Conservation (phyloP, 2,888 invertebrate species). For the Lacanobia oleracea region DNA sequence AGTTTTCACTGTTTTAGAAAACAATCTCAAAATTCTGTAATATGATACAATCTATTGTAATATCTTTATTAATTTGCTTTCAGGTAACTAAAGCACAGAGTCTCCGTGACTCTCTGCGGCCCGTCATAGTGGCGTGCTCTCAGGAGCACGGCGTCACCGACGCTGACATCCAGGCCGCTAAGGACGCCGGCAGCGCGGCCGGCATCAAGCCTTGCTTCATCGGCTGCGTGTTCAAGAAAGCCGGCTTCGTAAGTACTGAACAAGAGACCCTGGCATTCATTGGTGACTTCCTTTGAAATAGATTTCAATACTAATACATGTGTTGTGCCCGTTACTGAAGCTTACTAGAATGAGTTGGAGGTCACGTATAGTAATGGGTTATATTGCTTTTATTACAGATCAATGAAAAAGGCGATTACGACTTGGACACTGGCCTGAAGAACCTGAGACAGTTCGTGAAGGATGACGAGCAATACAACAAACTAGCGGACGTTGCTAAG, state of each 20-base stretch:
- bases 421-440: not conserved
- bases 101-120: conserved; percentile 5
- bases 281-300: no score
- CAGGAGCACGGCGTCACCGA: conserved; percentile 46
- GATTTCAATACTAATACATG: no score
- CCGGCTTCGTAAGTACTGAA: conserved; percentile 58
- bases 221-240: conserved; percentile 54
- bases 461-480: not conserved
- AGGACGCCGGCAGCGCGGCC: conserved; percentile 26
- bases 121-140: not conserved
- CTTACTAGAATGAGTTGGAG: no score
- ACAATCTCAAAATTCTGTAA: no score
- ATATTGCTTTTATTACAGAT: not conserved
- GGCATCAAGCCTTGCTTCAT: conserved; percentile 59
- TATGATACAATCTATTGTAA: no score
- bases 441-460: not conserved
- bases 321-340: no score
- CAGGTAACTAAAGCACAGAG: conserved; percentile 27
- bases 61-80: no score
- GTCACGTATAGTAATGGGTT: no score
- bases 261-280: no score
- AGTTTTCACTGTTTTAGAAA: no score
- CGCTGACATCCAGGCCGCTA: conserved; percentile 46
- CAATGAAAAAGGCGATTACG: not conserved
- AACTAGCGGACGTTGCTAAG: not conserved